phyloP scores from a whole-genome alignment of 2,113 vertebrate species.

The Equus przewalskii region DNA sequence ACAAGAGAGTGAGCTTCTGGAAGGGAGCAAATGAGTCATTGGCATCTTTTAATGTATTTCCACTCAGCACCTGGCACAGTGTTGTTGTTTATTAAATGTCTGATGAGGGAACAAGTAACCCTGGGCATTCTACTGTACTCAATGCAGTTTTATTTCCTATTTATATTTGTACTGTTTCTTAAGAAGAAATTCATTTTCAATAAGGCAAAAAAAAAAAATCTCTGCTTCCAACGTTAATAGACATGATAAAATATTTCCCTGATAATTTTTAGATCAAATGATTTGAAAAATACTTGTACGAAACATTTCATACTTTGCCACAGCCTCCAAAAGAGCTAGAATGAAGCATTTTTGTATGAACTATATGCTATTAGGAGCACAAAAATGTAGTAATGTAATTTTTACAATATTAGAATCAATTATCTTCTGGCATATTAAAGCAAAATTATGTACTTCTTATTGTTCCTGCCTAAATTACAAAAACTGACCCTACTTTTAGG shows the following conservation, averaged over 20 bases:
- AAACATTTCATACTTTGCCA: conserved; percentile 52
- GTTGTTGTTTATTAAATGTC: not conserved
- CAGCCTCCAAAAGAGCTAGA: not conserved
- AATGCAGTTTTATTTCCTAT: not conserved
- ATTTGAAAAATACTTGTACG: conserved; percentile 44
- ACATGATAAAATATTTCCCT: not conserved
- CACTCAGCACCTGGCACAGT: not conserved
- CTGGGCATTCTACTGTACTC: not conserved
- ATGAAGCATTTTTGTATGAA: conserved; percentile 46
- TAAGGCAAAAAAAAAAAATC: not conserved
- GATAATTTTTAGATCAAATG: conserved; percentile 43
- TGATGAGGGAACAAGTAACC: not conserved
- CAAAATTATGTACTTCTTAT: conserved; percentile 37
- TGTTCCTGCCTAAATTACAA: conserved; percentile 9
- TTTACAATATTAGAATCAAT: conserved; percentile 50
- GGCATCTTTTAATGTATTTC: not conserved
- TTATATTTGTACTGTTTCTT: not conserved
- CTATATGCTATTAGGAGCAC: not conserved
- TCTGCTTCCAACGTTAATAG: not conserved
- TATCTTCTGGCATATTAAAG: conserved; percentile 50
- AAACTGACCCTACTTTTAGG: conserved; percentile 10
- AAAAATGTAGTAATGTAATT: conserved; percentile 52
- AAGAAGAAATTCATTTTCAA: not conserved
- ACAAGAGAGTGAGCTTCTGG: not conserved
- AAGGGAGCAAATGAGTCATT: not conserved